Conservation (phyloP, 2,888 invertebrate genomes). For the Pyrocoelia pectoralis region DNA sequence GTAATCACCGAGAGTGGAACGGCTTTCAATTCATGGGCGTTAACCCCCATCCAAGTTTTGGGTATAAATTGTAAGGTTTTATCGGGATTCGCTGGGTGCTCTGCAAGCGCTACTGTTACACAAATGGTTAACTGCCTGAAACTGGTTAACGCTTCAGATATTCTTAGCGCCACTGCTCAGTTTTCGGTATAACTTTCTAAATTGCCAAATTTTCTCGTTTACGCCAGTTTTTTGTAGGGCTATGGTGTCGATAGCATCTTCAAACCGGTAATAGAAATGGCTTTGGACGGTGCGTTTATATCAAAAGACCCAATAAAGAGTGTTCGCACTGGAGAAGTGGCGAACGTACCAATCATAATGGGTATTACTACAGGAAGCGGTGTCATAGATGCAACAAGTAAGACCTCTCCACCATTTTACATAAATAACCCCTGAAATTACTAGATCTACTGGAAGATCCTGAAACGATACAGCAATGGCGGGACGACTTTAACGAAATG, state of each 20-base stretch:
- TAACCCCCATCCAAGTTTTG: background rate
- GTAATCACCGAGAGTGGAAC: slow-evolving; percentile 24
- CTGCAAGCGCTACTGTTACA: slow-evolving; percentile 28
- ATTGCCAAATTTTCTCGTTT: background rate
- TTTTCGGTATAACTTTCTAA: slow-evolving; percentile 67
- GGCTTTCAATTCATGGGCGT: slow-evolving; percentile 9
- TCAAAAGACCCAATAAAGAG: slow-evolving; percentile 68
- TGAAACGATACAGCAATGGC: slow-evolving; percentile 54
- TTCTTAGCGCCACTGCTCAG: slow-evolving; percentile 70
- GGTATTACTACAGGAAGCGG: slow-evolving; percentile 80
- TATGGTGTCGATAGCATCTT: slow-evolving; percentile 47
- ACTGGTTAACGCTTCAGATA: slow-evolving; percentile 66
- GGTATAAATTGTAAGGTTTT: background rate
- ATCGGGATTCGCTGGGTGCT: background rate
- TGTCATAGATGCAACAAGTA: slow-evolving; percentile 49
- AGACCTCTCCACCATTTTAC: background rate
- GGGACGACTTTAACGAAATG: slow-evolving; percentile 57
- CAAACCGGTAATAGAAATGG: slow-evolving; percentile 77
- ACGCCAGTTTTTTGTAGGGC: too few relatives aligned
- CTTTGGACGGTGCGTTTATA: slow-evolving; percentile 73
- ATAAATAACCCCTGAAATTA: background rate
- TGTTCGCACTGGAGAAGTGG: slow-evolving; percentile 61
- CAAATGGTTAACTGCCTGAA: slow-evolving; percentile 70
- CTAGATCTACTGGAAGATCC: slow-evolving; percentile 48
- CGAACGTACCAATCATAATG: slow-evolving; percentile 73